These are phyloP conservation scores for Pentamera pediparva DNA, from an alignment of 53 echinoderm and acorn worm species.

Conservation along the genomic window DNA sequence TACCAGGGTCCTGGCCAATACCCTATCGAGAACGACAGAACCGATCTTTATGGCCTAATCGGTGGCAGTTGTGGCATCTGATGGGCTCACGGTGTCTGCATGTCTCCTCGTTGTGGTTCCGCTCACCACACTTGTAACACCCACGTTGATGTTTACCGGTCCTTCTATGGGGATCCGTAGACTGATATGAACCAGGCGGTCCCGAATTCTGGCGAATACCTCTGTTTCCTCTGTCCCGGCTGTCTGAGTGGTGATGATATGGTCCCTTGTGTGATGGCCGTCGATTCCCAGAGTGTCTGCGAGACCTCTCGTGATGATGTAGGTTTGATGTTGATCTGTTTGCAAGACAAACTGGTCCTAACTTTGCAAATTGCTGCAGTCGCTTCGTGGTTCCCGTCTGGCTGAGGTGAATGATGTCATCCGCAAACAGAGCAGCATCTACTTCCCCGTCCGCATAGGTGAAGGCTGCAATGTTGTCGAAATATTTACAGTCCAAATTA, in stretches of 20 bases:
- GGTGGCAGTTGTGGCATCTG: constrained; percentile 2
- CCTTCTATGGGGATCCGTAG: not conserved
- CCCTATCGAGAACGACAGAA: constrained; percentile 1
- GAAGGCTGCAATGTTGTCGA: not conserved
- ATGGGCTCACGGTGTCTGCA: not conserved
- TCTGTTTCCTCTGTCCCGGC: not conserved
- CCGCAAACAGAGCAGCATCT: not conserved
- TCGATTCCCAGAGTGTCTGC: not conserved
- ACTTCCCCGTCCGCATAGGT: constrained; percentile 8
- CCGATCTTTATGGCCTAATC: not conserved
- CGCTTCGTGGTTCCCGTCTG: not conserved
- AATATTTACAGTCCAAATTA: constrained; percentile 14
- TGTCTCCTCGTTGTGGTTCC: not conserved
- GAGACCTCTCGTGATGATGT: not conserved
- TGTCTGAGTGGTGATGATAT: not conserved
- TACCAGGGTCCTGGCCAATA: not conserved
- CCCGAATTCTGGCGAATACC: not conserved
- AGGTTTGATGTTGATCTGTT: not conserved
- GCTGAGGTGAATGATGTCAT: not conserved
- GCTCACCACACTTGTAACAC: constrained; percentile 3
- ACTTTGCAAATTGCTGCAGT: constrained; percentile 1
- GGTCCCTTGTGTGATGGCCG: not conserved
- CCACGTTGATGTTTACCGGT: not conserved
- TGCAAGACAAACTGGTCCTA: constrained; percentile 3
- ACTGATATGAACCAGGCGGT: not conserved